Evolutionary conservation across 2,888 invertebrate species (phyloP), one percentile per base, ranked within the genome.

Genomic region (Spodoptera exigua): DNA sequence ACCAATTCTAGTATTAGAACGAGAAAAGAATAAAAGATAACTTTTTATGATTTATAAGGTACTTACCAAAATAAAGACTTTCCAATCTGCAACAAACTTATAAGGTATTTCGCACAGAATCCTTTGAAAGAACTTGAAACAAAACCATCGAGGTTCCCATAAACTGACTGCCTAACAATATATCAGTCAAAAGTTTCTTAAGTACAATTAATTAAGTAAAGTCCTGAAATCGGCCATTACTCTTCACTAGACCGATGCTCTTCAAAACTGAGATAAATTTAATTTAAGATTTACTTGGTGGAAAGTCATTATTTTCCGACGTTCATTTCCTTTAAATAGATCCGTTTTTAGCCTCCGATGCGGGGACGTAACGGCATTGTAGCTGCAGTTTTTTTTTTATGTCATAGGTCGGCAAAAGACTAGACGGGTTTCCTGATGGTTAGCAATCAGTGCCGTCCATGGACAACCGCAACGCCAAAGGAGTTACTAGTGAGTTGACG

Each of bases 261-360:
- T 76, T 81, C 72, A 75, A 74, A 79, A 81, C 73, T 74, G 74
- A 77, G 76, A 81, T 83, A 82, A 81, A 81, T 81, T 83, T 78
- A 74, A 79, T 79, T 82, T 75, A 73, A 76, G 72, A 80, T 74
- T 80, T 73, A 77, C 73, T 78, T 71, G 73, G 65, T 66, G 68
- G 71, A 73, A 78, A 79, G 70, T 78, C 74, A 79, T 83, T 83
- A 84, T 84, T 78, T 81, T 74, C 65, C 69, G 62, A 70, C 72
- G 58, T 71, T 73, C 68, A 78, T 79, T 81, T 78, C 61, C 72
- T 54, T 69, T 62, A 68, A 75, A 75, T 70, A 49, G 34, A 32
- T 12, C 14, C 16, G 11, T 61, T 67, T 55, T 45, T 18, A 47
- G 32, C 37, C 14, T 21, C 13, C 68, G 70, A 57, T 10, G 56